Evolutionary conservation across 2,888 invertebrate species (phyloP), one percentile per base, ranked within the genome.

Genomic region (Cosmia pyralina): DNA sequence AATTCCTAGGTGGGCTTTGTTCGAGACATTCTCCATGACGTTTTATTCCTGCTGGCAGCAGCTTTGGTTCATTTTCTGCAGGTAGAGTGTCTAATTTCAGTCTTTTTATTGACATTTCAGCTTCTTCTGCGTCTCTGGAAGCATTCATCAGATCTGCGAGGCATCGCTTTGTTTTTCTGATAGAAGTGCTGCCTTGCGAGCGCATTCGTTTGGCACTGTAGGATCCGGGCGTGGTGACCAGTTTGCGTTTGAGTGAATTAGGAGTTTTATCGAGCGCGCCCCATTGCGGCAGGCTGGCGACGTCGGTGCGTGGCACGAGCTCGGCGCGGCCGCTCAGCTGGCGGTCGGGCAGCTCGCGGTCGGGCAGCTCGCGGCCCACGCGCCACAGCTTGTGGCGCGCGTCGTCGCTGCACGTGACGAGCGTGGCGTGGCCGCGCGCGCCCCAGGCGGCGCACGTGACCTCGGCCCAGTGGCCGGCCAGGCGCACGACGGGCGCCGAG

Each of bases 371-470:
- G 1, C 92, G 92, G 0, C 97, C 97, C 55, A 98, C 93, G 63
- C 97, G 96, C 98, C 98, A 98, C 68, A 98, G 96, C 92, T 97
- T 97, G 91, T 98, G 98, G 0, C 97, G 94, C 17, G 98, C 97
- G 94, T 98, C 98, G 90, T 98, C 98, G 65, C 98, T 98, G 92
- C 98, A 98, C 0, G 98, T 98, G 19, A 98, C 97, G 62, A 98
- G 93, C 90, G 97, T 97, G 28, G 95, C 92, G 75, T 97, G 97
- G 10, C 96, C 96, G 15, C 92, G 91, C 69, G 92, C 94, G 84
- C 97, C 97, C 98, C 98, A 99, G 2, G 98, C 98, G 2, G 98
- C 98, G 90, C 98, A 98, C 0, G 98, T 98, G 0, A 99, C 99
- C 95, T 99, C 99, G 13, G 98, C 98, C 59, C 97, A 95, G 90